Base-by-base conservation (phyloP, 30 jellyfish, hydroid and myxozoan genomes). In the Chrysaora quinquecirrha region DNA sequence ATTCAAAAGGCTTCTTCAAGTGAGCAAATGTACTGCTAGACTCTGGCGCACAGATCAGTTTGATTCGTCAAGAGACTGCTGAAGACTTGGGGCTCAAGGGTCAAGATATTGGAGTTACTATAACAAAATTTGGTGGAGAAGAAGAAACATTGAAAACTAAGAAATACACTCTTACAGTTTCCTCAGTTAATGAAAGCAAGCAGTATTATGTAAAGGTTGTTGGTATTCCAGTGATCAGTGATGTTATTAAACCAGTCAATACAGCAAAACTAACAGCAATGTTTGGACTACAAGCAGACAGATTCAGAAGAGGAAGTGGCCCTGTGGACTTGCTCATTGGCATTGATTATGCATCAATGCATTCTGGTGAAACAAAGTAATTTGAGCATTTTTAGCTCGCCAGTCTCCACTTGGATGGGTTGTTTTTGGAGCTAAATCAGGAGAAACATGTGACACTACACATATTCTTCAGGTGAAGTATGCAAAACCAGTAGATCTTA, bases 391-490 rank as follows among this genome's bases (percentile, higher is more conserved):
- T 82, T 30, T 89, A 85, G 87, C 90, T 19, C 84, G 85, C 38
- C 84, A 80, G 43, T 54, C 87, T 63, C 90, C 89, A 71, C 76
- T 89, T 54, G 95, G 97, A 47, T 65, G 85, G 95, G 85, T 81
- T 1, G 10, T 80, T 22, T 75, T 83, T 63, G 82, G 95, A 50
- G 82, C 86, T 11, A 60, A 48, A 74, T 74, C 89, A 72, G 87
- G 80, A 21, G 84, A 64, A 66, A 56, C 80, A 71, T 0, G 64
- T 28, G 64, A 76, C 28, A 52, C 29, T 29, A 56, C 82, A 48
- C 27, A 25, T 56, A 46, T 76, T 64, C 82, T 76, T 47, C 84
- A 74, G 65, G 96, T 85, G 71, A 65, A 67, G 83, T 60, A 66
- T 56, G 81, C 85, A 31, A 52, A 52, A 31, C 80, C 89, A 34